Base-by-base conservation (phyloP, 2,113 vertebrate genomes). In the Nycticorax nycticorax region DNA sequence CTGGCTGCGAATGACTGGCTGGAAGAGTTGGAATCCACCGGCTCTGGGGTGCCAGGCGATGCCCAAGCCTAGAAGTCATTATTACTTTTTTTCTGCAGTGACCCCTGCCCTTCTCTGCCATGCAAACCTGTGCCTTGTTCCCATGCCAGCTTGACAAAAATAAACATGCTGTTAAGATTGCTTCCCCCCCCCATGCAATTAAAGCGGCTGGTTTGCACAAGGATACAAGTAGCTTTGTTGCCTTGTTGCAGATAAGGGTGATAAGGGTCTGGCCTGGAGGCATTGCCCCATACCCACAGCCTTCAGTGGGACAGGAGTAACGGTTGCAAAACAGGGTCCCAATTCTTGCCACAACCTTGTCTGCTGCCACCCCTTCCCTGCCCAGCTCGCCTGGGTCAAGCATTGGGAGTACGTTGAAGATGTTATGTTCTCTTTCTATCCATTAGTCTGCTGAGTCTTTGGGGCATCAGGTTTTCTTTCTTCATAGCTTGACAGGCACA, bases 231-330 rank as follows among this genome's bases (percentile, higher is more conserved):
- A 89, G 76, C 56, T 77, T 84, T 1, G 4, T 45, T 88, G 89
- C 62, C 43, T 72, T 69, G 48, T 89, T 88, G 71, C 33, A 77
- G 90, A 85, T 85, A 53, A 93, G 77, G 71, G 77, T 87, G 89
- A 78, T 68, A 78, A 90, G 92, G 60, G 39, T 87, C 76, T 92
- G 80, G 41, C 62, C 73, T 56, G 75, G n/a, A 72, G 59, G 66
- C 27, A 14, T 93, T 97, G 28, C 91, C 57, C 88, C 92, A 89
- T 92, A 53, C 47, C 62, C 48, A 12, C 71, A 78, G 91, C 82
- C 71, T 79, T 76, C 86, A 85, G 76, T 93, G 81, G 96, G 92
- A 20, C 93, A 91, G 89, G 77, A 96, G 94, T 93, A 82, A 91
- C 3, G 5, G 35, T 93, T 95, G 91, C 88, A 96, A 95, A 94